phyloP scores from a whole-genome alignment of 2,113 vertebrate genomes.

The Eretmochelys imbricata region DNA sequence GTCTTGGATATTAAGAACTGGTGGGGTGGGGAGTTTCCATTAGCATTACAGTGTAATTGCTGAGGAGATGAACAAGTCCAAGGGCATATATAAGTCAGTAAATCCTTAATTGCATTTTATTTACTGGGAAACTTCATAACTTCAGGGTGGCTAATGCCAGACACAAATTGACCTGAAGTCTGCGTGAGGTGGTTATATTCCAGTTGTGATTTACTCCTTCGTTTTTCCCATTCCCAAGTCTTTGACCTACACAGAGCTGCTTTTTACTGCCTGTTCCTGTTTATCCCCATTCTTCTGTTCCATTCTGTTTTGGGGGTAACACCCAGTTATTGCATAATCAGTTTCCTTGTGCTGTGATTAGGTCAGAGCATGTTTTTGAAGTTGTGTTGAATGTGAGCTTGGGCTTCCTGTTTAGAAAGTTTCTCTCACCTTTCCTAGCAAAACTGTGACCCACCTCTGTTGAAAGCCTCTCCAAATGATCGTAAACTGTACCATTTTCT shows the following conservation, averaged over 20 bases:
- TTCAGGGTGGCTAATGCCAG: background rate
- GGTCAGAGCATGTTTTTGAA: background rate
- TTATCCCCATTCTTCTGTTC: background rate
- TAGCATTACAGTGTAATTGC: rapidly evolving
- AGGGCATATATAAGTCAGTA: background rate
- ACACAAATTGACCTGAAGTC: too few species aligned
- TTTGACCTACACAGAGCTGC: too few species aligned
- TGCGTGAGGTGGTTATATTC: background rate
- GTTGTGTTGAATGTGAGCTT: rapidly evolving
- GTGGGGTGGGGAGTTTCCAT: background rate
- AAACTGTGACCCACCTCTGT: rapidly evolving
- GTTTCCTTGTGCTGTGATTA: background rate
- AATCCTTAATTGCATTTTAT: background rate
- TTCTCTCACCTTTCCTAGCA: rapidly evolving
- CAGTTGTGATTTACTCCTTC: background rate
- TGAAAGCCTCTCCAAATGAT: rapidly evolving
- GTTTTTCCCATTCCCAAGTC: background rate
- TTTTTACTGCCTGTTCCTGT: background rate
- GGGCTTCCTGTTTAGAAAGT: background rate
- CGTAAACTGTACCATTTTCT: rapidly evolving
- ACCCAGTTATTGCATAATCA: rapidly evolving
- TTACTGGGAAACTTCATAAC: background rate
- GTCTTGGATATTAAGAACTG: background rate
- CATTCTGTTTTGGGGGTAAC: rapidly evolving
- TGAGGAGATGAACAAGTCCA: too few species aligned